Evolutionary conservation across 23 tunicate species (phyloP).

Genomic region (Halocynthia roretzi): DNA sequence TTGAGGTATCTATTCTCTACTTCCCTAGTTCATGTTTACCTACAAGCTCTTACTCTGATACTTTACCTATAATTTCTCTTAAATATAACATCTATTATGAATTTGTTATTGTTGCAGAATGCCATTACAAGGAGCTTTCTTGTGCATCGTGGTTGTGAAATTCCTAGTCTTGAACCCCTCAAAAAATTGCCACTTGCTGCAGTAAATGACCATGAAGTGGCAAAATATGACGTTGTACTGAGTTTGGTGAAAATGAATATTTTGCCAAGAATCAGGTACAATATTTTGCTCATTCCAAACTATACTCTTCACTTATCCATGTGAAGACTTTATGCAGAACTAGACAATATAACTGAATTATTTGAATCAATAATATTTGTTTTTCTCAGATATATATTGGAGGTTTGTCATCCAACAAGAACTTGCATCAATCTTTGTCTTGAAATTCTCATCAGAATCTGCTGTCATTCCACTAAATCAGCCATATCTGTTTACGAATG

Average conservation of each 20-base stretch:
- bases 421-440: conserved; percentile 31
- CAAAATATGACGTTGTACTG: conserved; percentile 29
- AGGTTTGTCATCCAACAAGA: conserved; percentile 45
- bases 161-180: conserved; percentile 14
- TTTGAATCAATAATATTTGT: background rate
- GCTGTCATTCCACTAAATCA: conserved; percentile 36
- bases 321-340: background rate
- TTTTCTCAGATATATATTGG: conserved; percentile 45
- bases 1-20: conserved; percentile 11
- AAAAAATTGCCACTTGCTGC: conserved; percentile 11
- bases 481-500: conserved; percentile 38
- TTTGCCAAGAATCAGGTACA: conserved; percentile 40
- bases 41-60: background rate
- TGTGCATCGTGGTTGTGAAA: conserved; percentile 52
- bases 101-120: conserved; percentile 10
- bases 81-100: background rate
- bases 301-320: no score
- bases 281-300: no score
- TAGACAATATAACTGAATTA: background rate
- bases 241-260: conserved; percentile 49
- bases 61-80: no score
- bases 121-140: conserved; percentile 18
- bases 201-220: conserved; percentile 28
- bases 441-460: conserved; percentile 35
- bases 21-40: background rate